Conservation (phyloP, 2,113 vertebrate genomes). For the Sigmodon hispidus region DNA sequence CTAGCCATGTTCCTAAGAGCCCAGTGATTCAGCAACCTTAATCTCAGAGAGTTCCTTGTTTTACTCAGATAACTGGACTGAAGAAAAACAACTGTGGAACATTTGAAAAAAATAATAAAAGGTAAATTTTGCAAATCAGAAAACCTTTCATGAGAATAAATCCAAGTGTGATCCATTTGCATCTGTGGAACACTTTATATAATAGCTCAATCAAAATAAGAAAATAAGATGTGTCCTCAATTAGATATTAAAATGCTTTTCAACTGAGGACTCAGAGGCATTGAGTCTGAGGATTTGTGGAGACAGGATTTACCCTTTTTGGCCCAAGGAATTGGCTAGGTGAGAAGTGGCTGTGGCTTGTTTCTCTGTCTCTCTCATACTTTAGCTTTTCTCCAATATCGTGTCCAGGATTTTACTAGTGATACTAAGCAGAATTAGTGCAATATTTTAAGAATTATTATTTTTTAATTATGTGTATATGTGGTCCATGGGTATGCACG, state of each 20-base stretch:
- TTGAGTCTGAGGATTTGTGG: too few species aligned
- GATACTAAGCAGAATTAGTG: too few species aligned
- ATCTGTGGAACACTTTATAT: not conserved
- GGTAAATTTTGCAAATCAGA: not conserved
- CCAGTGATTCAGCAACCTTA: not conserved
- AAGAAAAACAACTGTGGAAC: not conserved
- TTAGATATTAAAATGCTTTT: not conserved
- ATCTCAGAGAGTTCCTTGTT: not conserved
- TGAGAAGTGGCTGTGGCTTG: too few species aligned
- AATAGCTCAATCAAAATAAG: not conserved
- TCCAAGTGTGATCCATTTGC: not conserved
- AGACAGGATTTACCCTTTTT: too few species aligned
- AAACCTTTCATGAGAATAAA: slow-evolving; percentile 16
- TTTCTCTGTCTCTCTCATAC: too few species aligned
- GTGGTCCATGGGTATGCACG: not conserved
- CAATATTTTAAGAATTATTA: not conserved
- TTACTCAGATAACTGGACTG: not conserved
- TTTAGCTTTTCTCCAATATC: too few species aligned
- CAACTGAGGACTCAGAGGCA: too few species aligned
- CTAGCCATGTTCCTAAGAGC: not conserved
- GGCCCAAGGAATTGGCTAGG: too few species aligned
- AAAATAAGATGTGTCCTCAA: not conserved
- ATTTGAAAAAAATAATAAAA: not conserved
- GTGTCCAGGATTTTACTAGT: too few species aligned
- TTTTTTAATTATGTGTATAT: not conserved